Evolutionary conservation across 2,888 invertebrate species (phyloP).

Genomic region (Drosophila aldrichi): DNA sequence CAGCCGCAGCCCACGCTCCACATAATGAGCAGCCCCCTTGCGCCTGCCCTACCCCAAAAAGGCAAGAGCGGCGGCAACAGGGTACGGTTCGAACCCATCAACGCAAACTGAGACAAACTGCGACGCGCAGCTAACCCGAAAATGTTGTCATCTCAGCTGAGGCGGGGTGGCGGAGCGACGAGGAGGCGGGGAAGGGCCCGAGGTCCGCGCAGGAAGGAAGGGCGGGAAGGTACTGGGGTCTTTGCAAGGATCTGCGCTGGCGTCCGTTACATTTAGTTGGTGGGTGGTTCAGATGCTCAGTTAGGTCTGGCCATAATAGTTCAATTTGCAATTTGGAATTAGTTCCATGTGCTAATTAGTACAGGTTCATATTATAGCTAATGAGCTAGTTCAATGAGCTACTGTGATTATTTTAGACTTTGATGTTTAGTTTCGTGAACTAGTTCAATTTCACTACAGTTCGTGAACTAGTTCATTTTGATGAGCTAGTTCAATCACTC

Average conservation of each 20-base stretch:
- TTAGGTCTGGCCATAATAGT: background rate
- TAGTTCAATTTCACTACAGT: no score
- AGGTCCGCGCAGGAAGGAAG: background rate
- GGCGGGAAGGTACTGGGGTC: background rate
- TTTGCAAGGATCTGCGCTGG: slow-evolving; percentile 6
- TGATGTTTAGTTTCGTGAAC: no score
- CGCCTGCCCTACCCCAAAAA: slow-evolving; percentile 3
- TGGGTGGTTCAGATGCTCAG: background rate
- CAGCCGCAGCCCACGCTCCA: slow-evolving; percentile 20
- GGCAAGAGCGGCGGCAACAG: background rate
- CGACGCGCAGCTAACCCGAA: slow-evolving; percentile 27
- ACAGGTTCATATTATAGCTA: background rate
- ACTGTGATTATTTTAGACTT: no score
- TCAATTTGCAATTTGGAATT: slow-evolving; percentile 5
- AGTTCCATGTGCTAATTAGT: background rate
- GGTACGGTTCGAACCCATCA: background rate
- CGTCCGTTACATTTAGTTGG: background rate
- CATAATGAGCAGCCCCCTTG: slow-evolving; percentile 41
- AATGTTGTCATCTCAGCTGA: slow-evolving; percentile 17
- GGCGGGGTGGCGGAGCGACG: no score
- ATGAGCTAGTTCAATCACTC: background rate
- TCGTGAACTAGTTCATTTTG: no score
- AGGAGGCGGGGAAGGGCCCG: no score
- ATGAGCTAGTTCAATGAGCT: background rate
- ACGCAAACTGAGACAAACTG: slow-evolving; percentile 32